These are phyloP conservation scores for Archivesica marissinica DNA, from an alignment of 1,140 invertebrate species.

Conservation along the genomic window DNA sequence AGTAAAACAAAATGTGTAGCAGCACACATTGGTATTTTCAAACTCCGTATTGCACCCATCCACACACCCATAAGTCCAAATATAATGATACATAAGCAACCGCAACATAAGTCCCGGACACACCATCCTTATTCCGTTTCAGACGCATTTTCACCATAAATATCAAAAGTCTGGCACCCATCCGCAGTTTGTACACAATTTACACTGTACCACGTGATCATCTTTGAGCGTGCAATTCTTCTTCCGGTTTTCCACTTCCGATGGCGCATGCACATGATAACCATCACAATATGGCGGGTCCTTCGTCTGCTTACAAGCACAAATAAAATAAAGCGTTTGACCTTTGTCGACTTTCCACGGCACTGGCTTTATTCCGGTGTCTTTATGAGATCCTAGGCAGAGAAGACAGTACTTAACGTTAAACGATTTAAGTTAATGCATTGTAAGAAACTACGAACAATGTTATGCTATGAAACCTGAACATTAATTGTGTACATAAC, in stretches of 20 bases:
- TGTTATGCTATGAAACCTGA: too few species aligned
- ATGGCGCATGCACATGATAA: constrained; percentile 66
- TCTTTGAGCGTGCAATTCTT: constrained; percentile 61
- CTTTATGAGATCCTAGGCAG: constrained; percentile 71
- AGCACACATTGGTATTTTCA: too few species aligned
- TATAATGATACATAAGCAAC: too few species aligned
- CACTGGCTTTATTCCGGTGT: constrained; percentile 69
- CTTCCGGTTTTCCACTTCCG: constrained; percentile 64
- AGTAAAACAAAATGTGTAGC: too few species aligned
- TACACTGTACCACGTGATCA: constrained; percentile 53
- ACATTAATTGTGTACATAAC: too few species aligned
- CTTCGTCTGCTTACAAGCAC: constrained; percentile 74
- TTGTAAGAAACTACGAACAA: too few species aligned
- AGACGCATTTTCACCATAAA: too few species aligned
- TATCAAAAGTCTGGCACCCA: constrained; percentile 73
- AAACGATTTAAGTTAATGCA: too few species aligned
- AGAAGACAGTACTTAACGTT: not conserved
- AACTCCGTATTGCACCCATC: too few species aligned
- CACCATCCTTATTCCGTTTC: too few species aligned
- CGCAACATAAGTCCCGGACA: too few species aligned
- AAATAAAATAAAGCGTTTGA: constrained; percentile 68
- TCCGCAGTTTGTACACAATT: constrained; percentile 72
- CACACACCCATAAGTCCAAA: too few species aligned
- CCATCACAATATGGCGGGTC: constrained; percentile 74
- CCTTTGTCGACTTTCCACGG: constrained; percentile 69